Base-by-base conservation (phyloP, 2,888 invertebrate species). In the Drosophila nr. fundita region DNA sequence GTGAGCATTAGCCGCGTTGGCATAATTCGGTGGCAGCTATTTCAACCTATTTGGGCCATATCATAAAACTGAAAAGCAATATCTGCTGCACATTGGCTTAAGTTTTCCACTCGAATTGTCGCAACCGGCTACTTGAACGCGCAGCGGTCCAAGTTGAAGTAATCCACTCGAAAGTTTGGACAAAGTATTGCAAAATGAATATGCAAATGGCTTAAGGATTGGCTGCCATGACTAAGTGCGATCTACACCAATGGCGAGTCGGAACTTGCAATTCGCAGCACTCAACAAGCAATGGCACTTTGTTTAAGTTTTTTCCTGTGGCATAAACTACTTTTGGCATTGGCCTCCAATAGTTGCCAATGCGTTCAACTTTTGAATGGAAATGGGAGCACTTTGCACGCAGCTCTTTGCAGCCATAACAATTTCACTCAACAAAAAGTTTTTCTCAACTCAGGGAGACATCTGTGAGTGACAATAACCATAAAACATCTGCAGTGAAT, bases 131-230 rank as follows among this genome's bases (percentile, higher is more conserved):
- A 55, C 38, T 27, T 27, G 54, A 24, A 70, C 64, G 54, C 50
- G 65, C 61, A 54, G 58, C 49, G 62, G 64, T 45, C 72, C 64
- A 69, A 70, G 70, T 71, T 70, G 53, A 68, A 68, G 50, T 69
- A 59, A 30, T 48, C 60, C 38, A 48, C 77, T 73, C 60, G 11
- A 64, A 83, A 86, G 66, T 83, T 72, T 71, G 55, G 80, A 81
- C 88, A 83, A 87, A 89, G 88, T 87, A 78, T 70, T 65, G 72
- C 59, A 71, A 74, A 87, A 87, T 89, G 82, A 87, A 87, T 89
- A 89, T 89, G 85, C 89, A 89, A 84, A 85, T 76, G 64, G 61
- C 68, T 72, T 32, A 63, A 61, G 55, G 68, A 80, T 74, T 69
- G 73, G 77, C 80, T 82, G 68, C 29, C 36, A 30, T 45, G 49